Conservation (phyloP, 2,888 invertebrate genomes). For the Agriopis aurantiaria region DNA sequence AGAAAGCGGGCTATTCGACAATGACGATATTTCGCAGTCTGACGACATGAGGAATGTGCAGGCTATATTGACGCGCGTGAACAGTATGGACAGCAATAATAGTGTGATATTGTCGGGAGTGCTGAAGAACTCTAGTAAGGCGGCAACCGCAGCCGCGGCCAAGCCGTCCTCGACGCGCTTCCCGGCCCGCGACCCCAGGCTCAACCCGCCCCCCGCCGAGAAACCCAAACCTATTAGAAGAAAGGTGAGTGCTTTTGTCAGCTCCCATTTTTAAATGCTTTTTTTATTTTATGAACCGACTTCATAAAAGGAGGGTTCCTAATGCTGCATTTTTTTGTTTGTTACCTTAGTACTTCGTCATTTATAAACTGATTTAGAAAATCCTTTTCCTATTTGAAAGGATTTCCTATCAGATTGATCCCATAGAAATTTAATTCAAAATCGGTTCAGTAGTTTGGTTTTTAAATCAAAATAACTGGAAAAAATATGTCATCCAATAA, state of each 20-base stretch:
- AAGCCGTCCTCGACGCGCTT: slow-evolving; percentile 51
- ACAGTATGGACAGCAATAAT: slow-evolving; percentile 83
- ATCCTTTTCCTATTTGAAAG: too few relatives aligned
- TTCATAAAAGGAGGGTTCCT: too few relatives aligned
- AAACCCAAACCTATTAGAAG: slow-evolving; percentile 83
- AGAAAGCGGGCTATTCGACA: slow-evolving; percentile 78
- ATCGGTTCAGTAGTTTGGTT: too few relatives aligned
- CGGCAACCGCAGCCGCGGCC: slow-evolving; percentile 55
- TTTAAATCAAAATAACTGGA: too few relatives aligned
- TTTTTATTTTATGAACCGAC: background rate
- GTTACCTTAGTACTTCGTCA: too few relatives aligned
- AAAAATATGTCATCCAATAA: too few relatives aligned
- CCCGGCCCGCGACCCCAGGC: slow-evolving; percentile 72
- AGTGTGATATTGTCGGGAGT: slow-evolving; percentile 82
- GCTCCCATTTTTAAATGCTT: background rate
- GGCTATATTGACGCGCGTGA: slow-evolving; percentile 82
- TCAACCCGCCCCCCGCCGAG: slow-evolving; percentile 79
- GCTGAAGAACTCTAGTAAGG: slow-evolving; percentile 65
- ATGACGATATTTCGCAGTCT: slow-evolving; percentile 70
- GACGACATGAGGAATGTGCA: slow-evolving; percentile 82
- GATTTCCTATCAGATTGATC: too few relatives aligned
- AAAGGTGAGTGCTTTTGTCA: slow-evolving; percentile 72
- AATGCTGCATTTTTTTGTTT: too few relatives aligned
- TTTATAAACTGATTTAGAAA: too few relatives aligned
- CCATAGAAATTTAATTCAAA: too few relatives aligned